phyloP scores from a whole-genome alignment of 1,140 invertebrate genomes.

The Glomeris maerens region DNA sequence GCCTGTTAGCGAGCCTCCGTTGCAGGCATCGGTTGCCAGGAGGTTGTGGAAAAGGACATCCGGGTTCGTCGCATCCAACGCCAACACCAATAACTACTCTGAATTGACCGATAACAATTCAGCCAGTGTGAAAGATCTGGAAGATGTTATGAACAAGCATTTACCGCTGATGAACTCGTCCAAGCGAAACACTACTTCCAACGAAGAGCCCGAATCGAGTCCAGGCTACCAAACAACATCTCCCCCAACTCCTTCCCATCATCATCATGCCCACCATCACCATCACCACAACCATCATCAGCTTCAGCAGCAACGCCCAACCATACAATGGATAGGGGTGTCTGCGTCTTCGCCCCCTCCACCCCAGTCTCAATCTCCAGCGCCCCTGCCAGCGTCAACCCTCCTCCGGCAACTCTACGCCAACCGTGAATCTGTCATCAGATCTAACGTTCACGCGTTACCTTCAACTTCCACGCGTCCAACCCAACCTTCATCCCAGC shows the following conservation, averaged over 20 bases:
- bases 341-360: no score
- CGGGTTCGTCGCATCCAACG: no score
- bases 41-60: no score
- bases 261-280: no score
- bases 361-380: slow-evolving; percentile 37
- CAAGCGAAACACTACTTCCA: slow-evolving; percentile 16
- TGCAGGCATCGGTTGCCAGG: no score
- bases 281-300: not conserved
- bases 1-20: no score
- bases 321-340: slow-evolving; percentile 90
- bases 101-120: slow-evolving; percentile 12
- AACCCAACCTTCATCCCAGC: no score
- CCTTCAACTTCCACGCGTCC: no score
- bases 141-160: slow-evolving; percentile 93
- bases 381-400: slow-evolving; percentile 58
- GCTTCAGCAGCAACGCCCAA: slow-evolving; percentile 42
- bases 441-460: slow-evolving; percentile 71
- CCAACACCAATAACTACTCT: no score
- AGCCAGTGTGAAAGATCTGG: slow-evolving; percentile 71
- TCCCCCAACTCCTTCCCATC: slow-evolving; percentile 41
- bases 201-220: no score
- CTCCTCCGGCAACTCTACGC: slow-evolving; percentile 77
- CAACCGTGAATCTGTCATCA: slow-evolving; percentile 83
- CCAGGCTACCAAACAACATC: no score
- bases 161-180: slow-evolving; percentile 42